Evolutionary conservation across 2,888 invertebrate species (phyloP).

Genomic region (Bellardia pandia): DNA sequence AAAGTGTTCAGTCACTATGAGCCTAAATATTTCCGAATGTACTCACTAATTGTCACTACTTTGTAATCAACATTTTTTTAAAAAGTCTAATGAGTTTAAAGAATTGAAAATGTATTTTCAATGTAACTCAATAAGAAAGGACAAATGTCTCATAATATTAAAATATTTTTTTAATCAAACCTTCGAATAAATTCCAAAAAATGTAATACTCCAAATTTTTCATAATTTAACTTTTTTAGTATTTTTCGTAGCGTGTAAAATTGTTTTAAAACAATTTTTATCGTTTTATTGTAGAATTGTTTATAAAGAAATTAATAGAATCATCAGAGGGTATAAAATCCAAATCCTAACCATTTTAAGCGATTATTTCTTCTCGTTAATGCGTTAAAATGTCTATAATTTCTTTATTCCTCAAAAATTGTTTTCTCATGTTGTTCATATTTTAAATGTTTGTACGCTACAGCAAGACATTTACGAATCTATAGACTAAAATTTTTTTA

Average conservation of each 20-base stretch:
- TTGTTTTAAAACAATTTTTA: not conserved
- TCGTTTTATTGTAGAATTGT: not conserved
- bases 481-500: too few relatives aligned
- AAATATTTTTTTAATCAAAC: too few relatives aligned
- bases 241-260: not conserved
- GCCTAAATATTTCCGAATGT: too few relatives aligned
- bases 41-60: too few relatives aligned
- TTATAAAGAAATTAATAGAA: not conserved
- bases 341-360: constrained; percentile 8
- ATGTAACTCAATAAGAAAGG: too few relatives aligned
- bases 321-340: not conserved
- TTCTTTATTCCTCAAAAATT: constrained; percentile 22
- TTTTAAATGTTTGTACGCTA: constrained; percentile 28
- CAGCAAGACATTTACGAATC: not conserved
- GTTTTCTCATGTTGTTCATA: constrained; percentile 46
- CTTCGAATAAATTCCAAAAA: too few relatives aligned
- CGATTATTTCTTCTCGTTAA: constrained; percentile 7
- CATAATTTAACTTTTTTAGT: not conserved
- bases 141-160: too few relatives aligned
- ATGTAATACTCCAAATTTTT: too few relatives aligned
- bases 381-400: constrained; percentile 13
- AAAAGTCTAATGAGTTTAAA: too few relatives aligned
- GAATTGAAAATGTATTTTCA: too few relatives aligned
- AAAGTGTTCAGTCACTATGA: too few relatives aligned
- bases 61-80: too few relatives aligned